A percentile compares a stretch with the other conserved stretches of the same genome.
These are phyloP conservation scores for Dendrocopos noguchii DNA, from an alignment of 2,113 vertebrate species.

Conservation along the genomic window DNA sequence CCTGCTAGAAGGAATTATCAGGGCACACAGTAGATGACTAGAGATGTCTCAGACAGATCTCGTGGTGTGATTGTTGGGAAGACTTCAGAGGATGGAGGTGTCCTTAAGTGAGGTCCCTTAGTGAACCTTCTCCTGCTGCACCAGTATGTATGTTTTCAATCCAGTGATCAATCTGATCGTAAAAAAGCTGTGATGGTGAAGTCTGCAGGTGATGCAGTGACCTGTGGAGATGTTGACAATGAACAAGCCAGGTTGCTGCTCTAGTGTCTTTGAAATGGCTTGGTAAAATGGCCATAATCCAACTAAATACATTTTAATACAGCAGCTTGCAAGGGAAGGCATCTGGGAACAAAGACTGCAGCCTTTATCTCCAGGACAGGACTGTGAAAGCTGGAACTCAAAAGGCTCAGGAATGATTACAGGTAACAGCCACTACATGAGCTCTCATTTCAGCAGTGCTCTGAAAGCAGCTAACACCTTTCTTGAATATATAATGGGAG, in stretches of 20 bases:
- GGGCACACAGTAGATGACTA: not conserved
- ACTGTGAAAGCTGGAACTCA: not conserved
- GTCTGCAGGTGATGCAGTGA: not conserved
- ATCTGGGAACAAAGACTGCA: not conserved
- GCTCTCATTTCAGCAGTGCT: not conserved
- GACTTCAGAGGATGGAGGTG: not conserved
- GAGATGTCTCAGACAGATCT: not conserved
- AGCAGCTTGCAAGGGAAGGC: not conserved
- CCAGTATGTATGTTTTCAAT: not conserved
- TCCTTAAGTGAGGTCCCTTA: accelerated
- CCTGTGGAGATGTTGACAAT: not conserved
- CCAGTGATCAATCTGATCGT: not conserved
- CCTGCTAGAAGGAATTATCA: not conserved
- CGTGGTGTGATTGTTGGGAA: not conserved
- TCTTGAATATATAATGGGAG: slow-evolving; percentile 12
- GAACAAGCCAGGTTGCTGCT: not conserved
- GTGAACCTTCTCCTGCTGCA: not conserved
- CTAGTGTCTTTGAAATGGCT: not conserved
- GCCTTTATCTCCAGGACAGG: not conserved
- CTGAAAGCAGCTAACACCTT: slow-evolving; percentile 16
- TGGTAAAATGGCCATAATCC: not conserved
- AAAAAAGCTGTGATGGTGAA: not conserved
- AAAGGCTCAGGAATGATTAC: not conserved
- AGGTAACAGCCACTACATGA: slow-evolving; percentile 14
- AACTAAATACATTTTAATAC: not conserved